Base-by-base conservation (phyloP, 2,888 invertebrate genomes). In the Zygothrica quintamaculata region DNA sequence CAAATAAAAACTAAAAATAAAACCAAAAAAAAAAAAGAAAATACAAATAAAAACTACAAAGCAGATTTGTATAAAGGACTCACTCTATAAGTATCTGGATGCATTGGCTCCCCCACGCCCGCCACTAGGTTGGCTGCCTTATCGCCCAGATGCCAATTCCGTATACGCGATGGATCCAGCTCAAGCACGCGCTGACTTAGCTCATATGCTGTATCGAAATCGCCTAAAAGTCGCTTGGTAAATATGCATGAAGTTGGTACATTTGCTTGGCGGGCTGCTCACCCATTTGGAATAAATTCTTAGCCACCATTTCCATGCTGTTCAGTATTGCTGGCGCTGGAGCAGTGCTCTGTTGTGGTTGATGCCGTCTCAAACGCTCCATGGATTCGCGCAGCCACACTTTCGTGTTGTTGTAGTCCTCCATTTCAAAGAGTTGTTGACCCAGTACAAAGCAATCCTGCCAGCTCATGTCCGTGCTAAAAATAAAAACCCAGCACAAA, bases 391-490 rank as follows among this genome's bases (percentile, higher is more conserved):
- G 93, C 96, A 99, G 97, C 99, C 99, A 99, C 40, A 96, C 92
- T n/a, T 96, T 93, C 0, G 98, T 96, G 90, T 99, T 98, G 88
- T 95, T 96, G 90, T 94, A 97, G 91, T 99, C 98, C 31, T 95
- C 95, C 76, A 95, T 94, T 89, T 96, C 96, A 92, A 99, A 99
- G 7, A 97, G 94, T 74, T 97, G 95, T 61, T 97, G 93, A 6
- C 98, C 99, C 40, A 99, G 92, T 91, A 98, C 98, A 92, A 96
- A 98, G 89, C 99, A 98, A 91, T 99, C 99, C 52, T 96, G 95
- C 31, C 97, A 97, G 90, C 93, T 92, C 92, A 95, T 93, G 65
- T 94, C 93, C 0, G 93, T 92, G 87, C 94, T 93, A 65, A 70
- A 74, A 75, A 77, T 77, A 81, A 55, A 48, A 55, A 48, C 64